Evolutionary conservation across 2,888 invertebrate genomes (phyloP), one percentile per base, ranked within the genome.

Genomic region (Protonemura montana): DNA sequence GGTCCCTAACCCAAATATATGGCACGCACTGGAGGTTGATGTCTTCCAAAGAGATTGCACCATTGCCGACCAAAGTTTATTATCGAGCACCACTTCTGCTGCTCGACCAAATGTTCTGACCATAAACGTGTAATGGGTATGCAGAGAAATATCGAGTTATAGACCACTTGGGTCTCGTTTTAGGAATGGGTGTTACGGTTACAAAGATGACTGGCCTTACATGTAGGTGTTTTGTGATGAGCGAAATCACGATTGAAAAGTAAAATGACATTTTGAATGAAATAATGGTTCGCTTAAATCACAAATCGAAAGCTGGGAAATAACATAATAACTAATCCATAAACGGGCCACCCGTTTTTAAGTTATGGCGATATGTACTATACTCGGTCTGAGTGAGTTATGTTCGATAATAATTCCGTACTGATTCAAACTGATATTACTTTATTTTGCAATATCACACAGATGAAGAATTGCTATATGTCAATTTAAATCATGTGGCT

Each of bases 31-130:
- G 27, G 29, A 30, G 28, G 28, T 76, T 76, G 84, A 84, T 30
- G 41, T 84, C 85, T 87, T 78, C 81, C 82, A 86, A 87, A 86
- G 87, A 86, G 87, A 87, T 86, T 86, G 87, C 87, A 82, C 30
- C 25, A n/a, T n/a, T n/a, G n/a, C 82, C 76, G 83, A 10, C 28
- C 28, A 82, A 84, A 78, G 77, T 86, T 84, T 86, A 82, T 84
- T 81, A 81, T 81, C 21, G 16, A 76, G 41, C 77, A 78, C 86
- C 82, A 82, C 86, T 86, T 82, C 86, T 86, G 59, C 59, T 13
- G 59, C 6, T 21, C 82, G 35, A 76, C 29, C 82, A 29, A 86
- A 86, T 84, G 80, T 77, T 41, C 35, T 27, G 41, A 25, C 86
- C 76, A 83, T 86, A 86, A 86, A 86, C 77, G 77, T 28, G 83